A percentile compares a stretch with the other conserved stretches of the same genome.
phyloP scores from a whole-genome alignment of 2,888 invertebrate genomes.

The Keiferia lycopersicella region DNA sequence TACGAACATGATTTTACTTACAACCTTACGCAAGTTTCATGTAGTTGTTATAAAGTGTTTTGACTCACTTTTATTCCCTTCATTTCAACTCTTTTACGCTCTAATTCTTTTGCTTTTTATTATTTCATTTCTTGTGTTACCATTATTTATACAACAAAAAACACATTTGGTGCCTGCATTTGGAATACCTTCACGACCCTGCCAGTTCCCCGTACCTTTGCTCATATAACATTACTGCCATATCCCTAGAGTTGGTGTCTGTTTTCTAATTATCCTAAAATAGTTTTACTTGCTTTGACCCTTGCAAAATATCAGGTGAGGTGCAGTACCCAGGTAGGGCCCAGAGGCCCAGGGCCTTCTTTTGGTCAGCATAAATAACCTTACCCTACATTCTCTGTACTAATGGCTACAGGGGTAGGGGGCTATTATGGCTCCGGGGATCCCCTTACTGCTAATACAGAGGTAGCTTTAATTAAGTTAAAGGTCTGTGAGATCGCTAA shows the following conservation, averaged over 20 bases:
- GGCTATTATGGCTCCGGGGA: slow-evolving; percentile 2
- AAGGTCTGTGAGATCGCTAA: slow-evolving; percentile 5
- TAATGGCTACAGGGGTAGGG: background rate
- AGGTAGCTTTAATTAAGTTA: slow-evolving; percentile 17
- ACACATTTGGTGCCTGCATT: too few species aligned
- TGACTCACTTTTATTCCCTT: too few species aligned
- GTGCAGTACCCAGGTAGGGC: background rate
- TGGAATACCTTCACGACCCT: too few species aligned
- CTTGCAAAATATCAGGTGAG: slow-evolving; percentile 1
- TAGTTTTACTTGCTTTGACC: background rate
- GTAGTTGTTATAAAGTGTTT: too few species aligned
- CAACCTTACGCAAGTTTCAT: too few species aligned
- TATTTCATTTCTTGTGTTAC: too few species aligned
- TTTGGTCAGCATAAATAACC: slow-evolving; percentile 7
- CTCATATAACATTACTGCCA: background rate
- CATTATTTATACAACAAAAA: too few species aligned
- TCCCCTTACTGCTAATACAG: slow-evolving; percentile 15
- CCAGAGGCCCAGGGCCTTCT: background rate
- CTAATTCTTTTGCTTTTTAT: too few species aligned
- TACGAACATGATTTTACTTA: too few species aligned
- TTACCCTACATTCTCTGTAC: background rate
- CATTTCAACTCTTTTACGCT: too few species aligned
- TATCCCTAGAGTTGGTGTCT: background rate
- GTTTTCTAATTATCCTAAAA: background rate
- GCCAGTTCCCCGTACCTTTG: too few species aligned